Evolutionary conservation across 2,113 vertebrate species (phyloP).

Genomic region (Aegithalos caudatus): DNA sequence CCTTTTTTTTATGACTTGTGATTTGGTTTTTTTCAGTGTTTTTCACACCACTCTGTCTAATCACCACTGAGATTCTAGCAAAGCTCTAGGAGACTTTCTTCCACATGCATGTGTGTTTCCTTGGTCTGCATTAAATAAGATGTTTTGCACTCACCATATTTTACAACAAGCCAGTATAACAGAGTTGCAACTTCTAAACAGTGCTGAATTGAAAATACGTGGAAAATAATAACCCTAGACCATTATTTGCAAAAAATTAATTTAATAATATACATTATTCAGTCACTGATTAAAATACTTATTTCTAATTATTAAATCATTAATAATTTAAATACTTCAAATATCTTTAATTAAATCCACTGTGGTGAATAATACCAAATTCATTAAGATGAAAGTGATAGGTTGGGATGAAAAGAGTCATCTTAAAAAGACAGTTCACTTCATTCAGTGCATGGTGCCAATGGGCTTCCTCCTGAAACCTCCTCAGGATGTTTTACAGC

Average conservation of each 20-base stretch:
- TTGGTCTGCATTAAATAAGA: neutral
- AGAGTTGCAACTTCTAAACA: neutral
- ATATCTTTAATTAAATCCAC: conserved; percentile 28
- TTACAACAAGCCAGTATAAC: neutral
- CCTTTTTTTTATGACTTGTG: neutral
- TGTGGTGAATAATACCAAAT: neutral
- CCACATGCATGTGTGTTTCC: neutral
- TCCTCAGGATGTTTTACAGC: neutral
- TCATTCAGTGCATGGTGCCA: neutral
- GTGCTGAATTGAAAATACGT: neutral
- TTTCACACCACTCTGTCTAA: neutral
- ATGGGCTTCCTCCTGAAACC: neutral
- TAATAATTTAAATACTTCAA: conserved; percentile 2
- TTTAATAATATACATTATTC: neutral
- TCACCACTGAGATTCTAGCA: neutral
- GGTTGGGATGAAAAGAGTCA: neutral
- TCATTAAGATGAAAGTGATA: neutral
- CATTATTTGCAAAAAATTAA: neutral
- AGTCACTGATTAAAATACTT: neutral
- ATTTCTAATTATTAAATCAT: conserved; percentile 42
- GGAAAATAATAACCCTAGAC: neutral
- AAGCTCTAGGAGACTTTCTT: neutral
- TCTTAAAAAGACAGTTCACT: neutral
- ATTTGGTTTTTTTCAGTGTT: neutral
- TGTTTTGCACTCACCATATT: neutral